Base-by-base conservation (phyloP, 2,113 vertebrate genomes). In the Morone chrysops region DNA sequence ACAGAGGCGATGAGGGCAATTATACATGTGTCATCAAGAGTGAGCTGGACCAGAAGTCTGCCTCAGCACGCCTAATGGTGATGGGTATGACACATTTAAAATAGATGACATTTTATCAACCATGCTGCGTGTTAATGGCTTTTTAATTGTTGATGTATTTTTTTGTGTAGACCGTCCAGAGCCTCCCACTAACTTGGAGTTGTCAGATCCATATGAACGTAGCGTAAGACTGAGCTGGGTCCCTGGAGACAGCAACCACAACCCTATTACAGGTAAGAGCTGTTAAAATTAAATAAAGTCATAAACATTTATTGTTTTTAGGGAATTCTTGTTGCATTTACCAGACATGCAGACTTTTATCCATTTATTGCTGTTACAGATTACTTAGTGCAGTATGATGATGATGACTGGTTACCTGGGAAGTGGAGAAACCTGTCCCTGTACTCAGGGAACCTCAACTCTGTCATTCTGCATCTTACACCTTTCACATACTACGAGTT, bases 401-500 rank as follows among this genome's bases (percentile, higher is more conserved):
- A 99, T 67, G 96, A 99, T 22, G 96, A 96, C 62, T 95, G 96
- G 90, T 92, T 97, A 22, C 96, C 97, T 0, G 96, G 97, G 31
- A 90, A 93, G 65, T 99, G 98, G 98, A 96, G 95, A 20, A 96
- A 99, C 94, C 96, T 99, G 60, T 98, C 97, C 70, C 93, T 94
- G 11, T 97, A 98, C 31, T 96, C 97, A 0, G 97, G 97, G 7
- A 97, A 86, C 2, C 87, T 99, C 78, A 98, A 99, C 93, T 96
- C 97, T 0, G 98, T 97, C 0, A 1, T 96, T 66, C 96, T 99
- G 66, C 96, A 94, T 60, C 96, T 99, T 6, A 92, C 93, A 0
- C 98, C 98, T 0, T 99, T 97, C 0, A 97, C 97, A 63, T 99
- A 97, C 93, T 99, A 99, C 40, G 96, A 97, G 75, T 99, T 99